Evolutionary conservation across 2,888 invertebrate species (phyloP).

Genomic region (Glyphotaelius pellucidus): DNA sequence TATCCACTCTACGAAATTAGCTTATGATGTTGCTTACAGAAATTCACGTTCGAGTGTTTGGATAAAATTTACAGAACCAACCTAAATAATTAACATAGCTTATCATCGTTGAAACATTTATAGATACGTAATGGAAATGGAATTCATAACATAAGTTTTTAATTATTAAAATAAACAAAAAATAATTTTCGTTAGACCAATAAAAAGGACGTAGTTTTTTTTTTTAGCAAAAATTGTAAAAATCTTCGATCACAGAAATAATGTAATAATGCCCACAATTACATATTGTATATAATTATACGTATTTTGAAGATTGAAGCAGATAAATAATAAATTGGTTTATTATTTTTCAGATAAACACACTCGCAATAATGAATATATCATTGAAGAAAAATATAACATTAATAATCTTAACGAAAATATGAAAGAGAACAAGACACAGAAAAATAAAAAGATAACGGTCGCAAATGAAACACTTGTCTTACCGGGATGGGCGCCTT

Average conservation of each 20-base stretch:
- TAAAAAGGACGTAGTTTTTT: neutral
- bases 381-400: too few relatives aligned
- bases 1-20: neutral
- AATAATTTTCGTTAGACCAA: neutral
- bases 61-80: neutral
- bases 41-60: neutral
- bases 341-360: neutral
- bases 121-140: neutral
- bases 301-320: neutral
- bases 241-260: neutral
- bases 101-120: neutral
- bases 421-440: too few relatives aligned
- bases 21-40: neutral
- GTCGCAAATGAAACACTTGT: too few relatives aligned
- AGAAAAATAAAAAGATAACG: too few relatives aligned
- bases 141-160: too few relatives aligned
- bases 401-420: too few relatives aligned
- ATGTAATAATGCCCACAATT: neutral
- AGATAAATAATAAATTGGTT: neutral
- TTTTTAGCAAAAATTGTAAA: too few relatives aligned
- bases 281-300: neutral
- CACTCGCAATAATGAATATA: neutral
- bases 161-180: too few relatives aligned
- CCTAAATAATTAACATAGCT: neutral
- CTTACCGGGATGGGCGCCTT: too few relatives aligned